Evolutionary conservation across 2,113 vertebrate genomes (phyloP), one percentile per base, ranked within the genome.

Genomic region (Heterotis niloticus): DNA sequence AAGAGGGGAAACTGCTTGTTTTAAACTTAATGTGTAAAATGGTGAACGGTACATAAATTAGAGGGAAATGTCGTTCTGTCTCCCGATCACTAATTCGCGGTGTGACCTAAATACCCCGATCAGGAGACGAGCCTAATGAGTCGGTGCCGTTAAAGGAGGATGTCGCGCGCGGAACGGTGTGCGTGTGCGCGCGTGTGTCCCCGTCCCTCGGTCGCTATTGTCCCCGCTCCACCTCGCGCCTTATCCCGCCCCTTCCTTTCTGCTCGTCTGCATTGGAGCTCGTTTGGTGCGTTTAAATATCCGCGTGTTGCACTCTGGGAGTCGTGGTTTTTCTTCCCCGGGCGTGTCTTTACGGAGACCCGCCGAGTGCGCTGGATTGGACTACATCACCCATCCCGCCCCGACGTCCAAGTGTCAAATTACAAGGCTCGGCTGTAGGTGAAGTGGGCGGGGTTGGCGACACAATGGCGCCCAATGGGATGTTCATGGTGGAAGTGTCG

Each of bases 331-430:
- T 52, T 44, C 34, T 87, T 83, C 84, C 79, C 88, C 91, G 89
- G 90, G 89, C 89, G 89, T 90, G 89, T 91, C 89, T 90, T n/a
- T 24, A 29, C 44, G 17, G 68, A 84, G 86, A 85, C 87, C 90
- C 88, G 86, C 89, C 86, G 83, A 23, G 79, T 81, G 74, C 62
- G 52, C 34, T 51, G 77, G 79, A 82, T 72, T 77, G 78, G 83
- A 91, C 90, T 91, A 89, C 90, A 90, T 87, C 89, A 90, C 86
- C 89, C 91, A 91, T 74, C 77, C 76, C 88, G 81, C 87, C 88
- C 85, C 29, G 5, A 76, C 70, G 87, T 83, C 85, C 86, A 83
- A 87, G 91, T 91, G 90, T 93, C 91, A 87, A 82, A 90, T 93
- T 93, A 91, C 92, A 90, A 78, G 86, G 84, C 87, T 83, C 86